Base-by-base conservation (phyloP, 2,797 vertebrate species). In the Coregonus sp. region DNA sequence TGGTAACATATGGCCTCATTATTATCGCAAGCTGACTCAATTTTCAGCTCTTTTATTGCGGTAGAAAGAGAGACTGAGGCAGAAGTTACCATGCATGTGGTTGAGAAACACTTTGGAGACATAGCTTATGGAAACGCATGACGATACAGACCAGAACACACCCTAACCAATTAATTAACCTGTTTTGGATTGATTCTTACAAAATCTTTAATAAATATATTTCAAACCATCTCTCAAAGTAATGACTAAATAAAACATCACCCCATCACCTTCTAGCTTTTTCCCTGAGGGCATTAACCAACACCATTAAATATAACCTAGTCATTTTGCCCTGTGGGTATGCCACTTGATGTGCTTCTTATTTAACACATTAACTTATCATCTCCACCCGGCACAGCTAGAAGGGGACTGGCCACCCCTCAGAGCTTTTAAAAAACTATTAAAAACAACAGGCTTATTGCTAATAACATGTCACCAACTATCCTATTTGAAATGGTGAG, bases 1-100 rank as follows among this genome's bases (percentile, higher is more conserved):
- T 87, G 70, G 78, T 80, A 90, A 89, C 91, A 89, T 91, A 91
- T 86, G 89, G 85, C 9, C 52, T 75, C 79, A 80, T 86, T 87
- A 86, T 81, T 88, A 78, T 80, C 73, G 67, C 61, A 70, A 73
- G 81, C 84, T 15, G 31, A 35, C 29, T 37, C 5, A 5, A 35
- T 68, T 33, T 63, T 31, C 31, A 29, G 47, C 15, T 25, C 12
- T 47, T 47, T 31, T 20, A 11, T 67, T 18, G 47, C 59, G 47
- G 20, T 12, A 63, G 37, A n/a, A 16, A n/a, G 18, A 73, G 72
- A 54, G 72, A 37, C 54, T 11, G 51, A 68, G 71, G 76, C 63
- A 56, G 47, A 47, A 20, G 31, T 33, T 68, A 35, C 5, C 66
- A 47, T 47, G 40, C 7, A 35, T 33, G 54, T 59, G 33, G 15